Evolutionary conservation across 1,140 invertebrate genomes (phyloP).

Genomic region (Neelides sp.): DNA sequence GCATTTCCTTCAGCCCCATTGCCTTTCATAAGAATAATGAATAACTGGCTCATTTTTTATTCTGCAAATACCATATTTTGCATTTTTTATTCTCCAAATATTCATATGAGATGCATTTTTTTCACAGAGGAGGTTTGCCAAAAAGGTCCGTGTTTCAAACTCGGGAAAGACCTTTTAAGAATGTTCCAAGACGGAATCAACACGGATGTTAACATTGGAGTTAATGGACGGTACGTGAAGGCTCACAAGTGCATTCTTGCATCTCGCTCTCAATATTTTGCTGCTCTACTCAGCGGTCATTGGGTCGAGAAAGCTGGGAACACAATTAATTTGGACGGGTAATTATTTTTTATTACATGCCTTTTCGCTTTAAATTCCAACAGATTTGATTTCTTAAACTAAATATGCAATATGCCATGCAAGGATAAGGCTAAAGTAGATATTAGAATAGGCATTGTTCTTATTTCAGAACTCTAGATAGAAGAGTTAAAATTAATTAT

Average conservation of each 20-base stretch:
- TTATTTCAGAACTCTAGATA: too few relatives aligned
- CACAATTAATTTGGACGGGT: conserved; percentile 69
- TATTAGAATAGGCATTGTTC: too few relatives aligned
- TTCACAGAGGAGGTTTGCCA: conserved; percentile 23
- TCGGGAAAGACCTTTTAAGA: conserved; percentile 70
- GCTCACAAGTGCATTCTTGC: conserved; percentile 81
- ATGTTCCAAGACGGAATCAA: conserved; percentile 82
- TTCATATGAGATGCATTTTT: too few relatives aligned
- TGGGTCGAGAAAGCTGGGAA: conserved; percentile 66
- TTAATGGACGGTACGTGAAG: conserved; percentile 59
- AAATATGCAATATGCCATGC: not conserved
- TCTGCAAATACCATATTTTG: too few relatives aligned
- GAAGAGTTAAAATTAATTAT: not conserved
- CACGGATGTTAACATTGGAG: conserved; percentile 64
- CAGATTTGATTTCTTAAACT: not conserved
- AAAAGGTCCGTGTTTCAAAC: conserved; percentile 44
- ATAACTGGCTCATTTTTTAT: too few relatives aligned
- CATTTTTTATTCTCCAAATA: too few relatives aligned
- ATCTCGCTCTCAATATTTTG: conserved; percentile 80
- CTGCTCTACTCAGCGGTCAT: conserved; percentile 69
- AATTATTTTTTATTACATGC: conserved; percentile 33
- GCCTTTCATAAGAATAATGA: too few relatives aligned
- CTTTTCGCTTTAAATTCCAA: conserved; percentile 5
- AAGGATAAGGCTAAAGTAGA: too few relatives aligned
- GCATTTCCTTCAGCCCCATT: too few relatives aligned